Conservation (phyloP, 1,140 invertebrate species). For the Anoplophora glabripennis region DNA sequence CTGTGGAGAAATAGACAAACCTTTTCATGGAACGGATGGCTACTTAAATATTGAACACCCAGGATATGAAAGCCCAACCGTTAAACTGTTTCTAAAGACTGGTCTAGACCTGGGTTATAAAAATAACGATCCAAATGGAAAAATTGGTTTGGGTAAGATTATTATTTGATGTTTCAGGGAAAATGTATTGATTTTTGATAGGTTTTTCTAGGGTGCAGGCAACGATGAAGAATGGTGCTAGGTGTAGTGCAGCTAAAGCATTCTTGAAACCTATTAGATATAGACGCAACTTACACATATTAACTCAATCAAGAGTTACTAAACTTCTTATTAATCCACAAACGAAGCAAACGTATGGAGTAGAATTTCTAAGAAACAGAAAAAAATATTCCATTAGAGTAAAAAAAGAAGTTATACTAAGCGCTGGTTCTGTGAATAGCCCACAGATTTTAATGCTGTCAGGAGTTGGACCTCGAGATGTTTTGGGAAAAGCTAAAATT, state of each 20-base stretch:
- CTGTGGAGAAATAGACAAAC: constrained; percentile 40
- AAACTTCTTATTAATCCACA: constrained; percentile 65
- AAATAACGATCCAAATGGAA: constrained; percentile 62
- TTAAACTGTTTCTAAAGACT: constrained; percentile 63
- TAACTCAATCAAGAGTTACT: constrained; percentile 62
- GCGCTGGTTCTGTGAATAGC: constrained; percentile 83
- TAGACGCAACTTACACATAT: constrained; percentile 68
- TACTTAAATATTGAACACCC: constrained; percentile 66
- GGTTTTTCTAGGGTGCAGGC: constrained; percentile 55
- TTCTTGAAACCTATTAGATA: constrained; percentile 61
- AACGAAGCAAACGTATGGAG: constrained; percentile 61
- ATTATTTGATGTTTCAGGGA: background rate
- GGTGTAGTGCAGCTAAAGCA: constrained; percentile 70
- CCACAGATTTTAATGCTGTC: constrained; percentile 91
- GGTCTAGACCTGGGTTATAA: constrained; percentile 69
- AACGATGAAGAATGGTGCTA: constrained; percentile 63
- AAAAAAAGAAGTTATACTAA: constrained; percentile 81
- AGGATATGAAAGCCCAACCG: constrained; percentile 59
- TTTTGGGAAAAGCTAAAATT: constrained; percentile 67
- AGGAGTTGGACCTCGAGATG: constrained; percentile 79
- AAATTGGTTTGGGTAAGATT: constrained; percentile 54
- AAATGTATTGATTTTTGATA: constrained; percentile 6
- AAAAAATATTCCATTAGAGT: constrained; percentile 68
- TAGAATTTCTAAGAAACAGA: constrained; percentile 71
- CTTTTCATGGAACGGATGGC: constrained; percentile 54